Conservation (phyloP, 2,888 invertebrate species). For the Branchellion lobata region DNA sequence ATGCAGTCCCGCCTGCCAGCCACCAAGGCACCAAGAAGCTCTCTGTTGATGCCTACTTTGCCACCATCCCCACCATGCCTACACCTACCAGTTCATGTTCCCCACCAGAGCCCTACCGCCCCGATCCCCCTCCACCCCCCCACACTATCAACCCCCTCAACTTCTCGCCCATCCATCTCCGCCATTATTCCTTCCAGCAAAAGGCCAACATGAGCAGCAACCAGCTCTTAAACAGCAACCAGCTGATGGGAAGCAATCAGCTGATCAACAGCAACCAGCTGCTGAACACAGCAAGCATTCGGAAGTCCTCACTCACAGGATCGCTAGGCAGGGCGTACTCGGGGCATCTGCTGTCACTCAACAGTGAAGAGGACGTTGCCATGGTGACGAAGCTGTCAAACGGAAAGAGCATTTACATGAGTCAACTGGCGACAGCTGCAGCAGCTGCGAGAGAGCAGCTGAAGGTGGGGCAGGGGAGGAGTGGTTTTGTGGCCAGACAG, state of each 20-base stretch:
- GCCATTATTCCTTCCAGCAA: conserved; percentile 20
- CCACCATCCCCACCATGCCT: conserved; percentile 21
- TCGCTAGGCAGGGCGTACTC: conserved; percentile 40
- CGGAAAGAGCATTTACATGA: conserved; percentile 35
- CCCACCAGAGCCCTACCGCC: conserved; percentile 40
- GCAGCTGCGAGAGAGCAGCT: conserved; percentile 39
- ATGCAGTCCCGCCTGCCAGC: neutral
- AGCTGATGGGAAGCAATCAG: neutral
- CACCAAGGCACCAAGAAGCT: conserved; percentile 23
- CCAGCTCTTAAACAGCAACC: conserved; percentile 14
- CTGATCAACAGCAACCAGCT: conserved; percentile 2
- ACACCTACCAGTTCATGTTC: conserved; percentile 36
- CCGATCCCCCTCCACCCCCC: neutral
- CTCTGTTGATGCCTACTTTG: conserved; percentile 39
- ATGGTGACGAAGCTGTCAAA: conserved; percentile 1
- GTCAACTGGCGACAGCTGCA: conserved; percentile 40
- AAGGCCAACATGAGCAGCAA: neutral
- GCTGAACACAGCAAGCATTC: conserved; percentile 9
- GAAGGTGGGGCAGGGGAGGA: conserved; percentile 13
- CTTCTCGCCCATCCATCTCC: conserved; percentile 34
- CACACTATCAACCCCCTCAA: neutral
- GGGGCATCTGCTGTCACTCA: conserved; percentile 20
- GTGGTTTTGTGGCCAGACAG: neutral
- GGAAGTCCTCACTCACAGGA: conserved; percentile 41
- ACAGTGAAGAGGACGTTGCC: neutral